Percentiles rank a stretch among this genome's conserved stretches.
Evolutionary conservation across 2,113 vertebrate genomes (phyloP).

Genomic region (Austrofundulus limnaeus): DNA sequence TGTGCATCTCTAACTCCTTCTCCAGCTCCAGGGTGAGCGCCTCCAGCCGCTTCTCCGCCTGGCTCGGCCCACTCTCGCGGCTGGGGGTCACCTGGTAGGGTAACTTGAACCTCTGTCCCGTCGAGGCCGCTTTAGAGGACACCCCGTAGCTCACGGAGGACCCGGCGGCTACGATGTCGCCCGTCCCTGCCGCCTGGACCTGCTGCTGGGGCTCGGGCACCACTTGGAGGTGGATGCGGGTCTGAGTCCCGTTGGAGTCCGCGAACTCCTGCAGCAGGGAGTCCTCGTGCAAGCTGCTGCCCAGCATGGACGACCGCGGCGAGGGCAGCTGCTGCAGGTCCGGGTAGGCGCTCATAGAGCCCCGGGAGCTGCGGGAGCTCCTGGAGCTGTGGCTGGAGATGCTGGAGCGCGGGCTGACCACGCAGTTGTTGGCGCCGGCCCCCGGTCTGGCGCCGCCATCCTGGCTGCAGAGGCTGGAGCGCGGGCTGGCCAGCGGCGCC

Average conservation of each 20-base stretch:
- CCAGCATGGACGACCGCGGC: conserved; percentile 84
- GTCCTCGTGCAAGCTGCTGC: conserved; percentile 79
- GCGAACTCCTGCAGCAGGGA: conserved; percentile 76
- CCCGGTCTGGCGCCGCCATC: conserved; percentile 77
- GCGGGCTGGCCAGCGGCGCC: conserved; percentile 79
- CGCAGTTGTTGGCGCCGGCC: conserved; percentile 72
- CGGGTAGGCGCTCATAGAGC: conserved; percentile 87
- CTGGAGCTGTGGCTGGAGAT: conserved; percentile 91
- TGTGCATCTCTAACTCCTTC: conserved; percentile 94
- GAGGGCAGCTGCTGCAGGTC: conserved; percentile 86
- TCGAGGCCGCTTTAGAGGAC: conserved; percentile 72
- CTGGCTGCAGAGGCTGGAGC: conserved; percentile 88
- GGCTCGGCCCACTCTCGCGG: conserved; percentile 89
- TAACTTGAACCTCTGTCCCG: conserved; percentile 84
- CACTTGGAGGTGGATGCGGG: conserved; percentile 75
- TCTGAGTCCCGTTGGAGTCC: conserved; percentile 75
- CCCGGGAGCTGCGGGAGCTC: conserved; percentile 86
- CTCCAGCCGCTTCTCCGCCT: conserved; percentile 91
- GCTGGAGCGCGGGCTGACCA: conserved; percentile 88
- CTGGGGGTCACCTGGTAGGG: conserved; percentile 88
- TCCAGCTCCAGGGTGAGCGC: conserved; percentile 95
- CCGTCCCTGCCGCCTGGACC: conserved; percentile 42
- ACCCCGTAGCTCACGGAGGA: conserved; percentile 72
- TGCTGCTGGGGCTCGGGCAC: conserved; percentile 72
- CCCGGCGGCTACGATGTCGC: conserved; percentile 47